A percentile compares a stretch with the other conserved stretches of the same genome.
Evolutionary conservation across 2,797 vertebrate species (phyloP).

Genomic region (Cossypha caffra): DNA sequence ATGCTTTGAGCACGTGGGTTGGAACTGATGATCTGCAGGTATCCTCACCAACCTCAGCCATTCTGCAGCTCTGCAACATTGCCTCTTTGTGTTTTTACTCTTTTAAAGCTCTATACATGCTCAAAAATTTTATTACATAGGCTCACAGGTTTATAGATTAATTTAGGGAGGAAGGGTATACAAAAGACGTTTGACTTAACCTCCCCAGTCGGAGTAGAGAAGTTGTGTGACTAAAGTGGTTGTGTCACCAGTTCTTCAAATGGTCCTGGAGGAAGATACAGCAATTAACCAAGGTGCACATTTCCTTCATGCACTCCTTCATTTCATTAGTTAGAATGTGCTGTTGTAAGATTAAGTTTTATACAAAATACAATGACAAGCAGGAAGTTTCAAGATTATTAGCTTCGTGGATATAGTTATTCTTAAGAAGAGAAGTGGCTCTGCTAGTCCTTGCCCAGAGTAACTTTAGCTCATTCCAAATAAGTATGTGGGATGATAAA

Average conservation of each 20-base stretch:
- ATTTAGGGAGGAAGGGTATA: not conserved
- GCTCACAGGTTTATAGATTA: not conserved
- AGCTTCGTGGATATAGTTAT: not conserved
- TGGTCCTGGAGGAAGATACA: not conserved
- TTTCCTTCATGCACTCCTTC: not conserved
- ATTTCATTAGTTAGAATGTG: not conserved
- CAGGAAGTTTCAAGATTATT: not conserved
- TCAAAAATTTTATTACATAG: not conserved
- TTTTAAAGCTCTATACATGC: not conserved
- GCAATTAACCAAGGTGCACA: not conserved
- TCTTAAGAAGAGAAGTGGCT: not conserved
- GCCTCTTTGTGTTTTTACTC: not conserved
- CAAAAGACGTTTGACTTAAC: not conserved
- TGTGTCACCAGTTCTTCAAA: not conserved
- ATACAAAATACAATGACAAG: not conserved
- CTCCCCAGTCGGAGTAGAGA: not conserved
- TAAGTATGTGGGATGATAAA: not conserved
- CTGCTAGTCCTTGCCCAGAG: not conserved
- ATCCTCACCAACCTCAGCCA: not conserved
- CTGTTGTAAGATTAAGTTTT: not conserved
- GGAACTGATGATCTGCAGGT: not conserved
- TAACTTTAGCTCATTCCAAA: not conserved
- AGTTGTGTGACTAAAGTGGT: not conserved
- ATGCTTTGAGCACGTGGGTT: rapidly evolving
- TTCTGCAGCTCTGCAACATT: not conserved